A percentile compares a stretch with the other conserved stretches of the same genome.
Evolutionary conservation across 1,140 invertebrate species (phyloP).

Genomic region (Harpegnathos saltator): DNA sequence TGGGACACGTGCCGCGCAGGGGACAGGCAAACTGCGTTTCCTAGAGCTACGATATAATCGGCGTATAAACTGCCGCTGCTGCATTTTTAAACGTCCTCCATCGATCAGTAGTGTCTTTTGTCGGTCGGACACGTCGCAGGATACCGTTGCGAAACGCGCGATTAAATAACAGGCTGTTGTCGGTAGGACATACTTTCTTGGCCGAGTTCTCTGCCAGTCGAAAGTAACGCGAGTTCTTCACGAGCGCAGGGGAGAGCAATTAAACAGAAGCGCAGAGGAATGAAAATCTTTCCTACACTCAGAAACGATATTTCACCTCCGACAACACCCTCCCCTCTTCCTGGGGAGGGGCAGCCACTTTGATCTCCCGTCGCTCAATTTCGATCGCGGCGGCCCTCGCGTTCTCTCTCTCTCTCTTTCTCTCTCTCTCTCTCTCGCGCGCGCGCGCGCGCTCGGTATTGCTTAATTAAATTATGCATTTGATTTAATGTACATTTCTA

Average conservation of each 20-base stretch:
- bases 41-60: conserved; percentile 20
- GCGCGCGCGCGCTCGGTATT: conserved; percentile 21
- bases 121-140: neutral
- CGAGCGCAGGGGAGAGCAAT: neutral
- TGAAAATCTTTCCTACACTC: neutral
- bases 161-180: neutral
- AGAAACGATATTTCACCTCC: neutral
- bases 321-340: no score
- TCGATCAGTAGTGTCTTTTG: conserved; percentile 33
- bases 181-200: neutral
- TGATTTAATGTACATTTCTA: conserved; percentile 58
- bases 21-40: conserved; percentile 28
- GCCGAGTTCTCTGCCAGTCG: no score
- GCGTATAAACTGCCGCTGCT: conserved; percentile 19
- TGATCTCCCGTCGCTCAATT: conserved; percentile 38
- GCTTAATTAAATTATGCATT: conserved; percentile 58
- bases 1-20: conserved; percentile 47
- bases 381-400: no score
- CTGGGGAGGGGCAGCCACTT: neutral
- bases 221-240: neutral
- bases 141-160: no score
- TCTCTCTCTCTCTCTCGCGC: no score
- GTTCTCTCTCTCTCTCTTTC: no score
- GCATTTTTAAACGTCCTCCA: conserved; percentile 33
- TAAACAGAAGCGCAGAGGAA: no score